Conservation (phyloP, 2,888 invertebrate species). For the Bombyx huttoni region DNA sequence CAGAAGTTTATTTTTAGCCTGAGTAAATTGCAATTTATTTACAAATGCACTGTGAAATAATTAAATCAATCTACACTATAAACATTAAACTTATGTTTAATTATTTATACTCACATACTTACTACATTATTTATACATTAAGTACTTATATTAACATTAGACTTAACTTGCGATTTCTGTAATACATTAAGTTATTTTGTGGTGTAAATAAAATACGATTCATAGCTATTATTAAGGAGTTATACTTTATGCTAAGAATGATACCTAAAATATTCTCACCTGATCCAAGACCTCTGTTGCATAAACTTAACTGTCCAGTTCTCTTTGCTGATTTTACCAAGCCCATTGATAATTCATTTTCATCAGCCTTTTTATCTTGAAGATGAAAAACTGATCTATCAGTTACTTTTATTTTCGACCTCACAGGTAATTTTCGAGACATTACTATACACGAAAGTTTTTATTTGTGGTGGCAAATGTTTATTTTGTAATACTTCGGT, state of each 20-base stretch:
- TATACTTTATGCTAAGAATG: background rate
- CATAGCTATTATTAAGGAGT: no score
- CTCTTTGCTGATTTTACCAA: slow-evolving; percentile 85
- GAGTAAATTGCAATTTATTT: no score
- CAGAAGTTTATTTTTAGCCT: no score
- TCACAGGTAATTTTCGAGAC: slow-evolving; percentile 42
- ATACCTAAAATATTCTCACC: slow-evolving; percentile 59
- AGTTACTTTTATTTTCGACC: slow-evolving; percentile 45
- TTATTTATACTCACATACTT: no score
- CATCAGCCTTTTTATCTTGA: slow-evolving; percentile 80
- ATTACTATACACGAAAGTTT: slow-evolving; percentile 21
- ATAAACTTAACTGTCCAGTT: slow-evolving; percentile 85
- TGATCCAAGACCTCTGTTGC: slow-evolving; percentile 79
- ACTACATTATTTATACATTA: no score
- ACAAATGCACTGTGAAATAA: no score
- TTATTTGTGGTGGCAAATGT: background rate
- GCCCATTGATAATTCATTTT: slow-evolving; percentile 76
- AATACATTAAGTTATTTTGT: no score
- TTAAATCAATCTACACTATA: no score
- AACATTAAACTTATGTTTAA: no score
- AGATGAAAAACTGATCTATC: slow-evolving; percentile 76
- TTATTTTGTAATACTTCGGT: background rate
- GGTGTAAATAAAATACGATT: no score
- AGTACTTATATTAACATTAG: no score
- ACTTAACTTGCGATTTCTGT: no score